phyloP scores from a whole-genome alignment of 1,140 invertebrate genomes.

The Drosophila nebulosa region DNA sequence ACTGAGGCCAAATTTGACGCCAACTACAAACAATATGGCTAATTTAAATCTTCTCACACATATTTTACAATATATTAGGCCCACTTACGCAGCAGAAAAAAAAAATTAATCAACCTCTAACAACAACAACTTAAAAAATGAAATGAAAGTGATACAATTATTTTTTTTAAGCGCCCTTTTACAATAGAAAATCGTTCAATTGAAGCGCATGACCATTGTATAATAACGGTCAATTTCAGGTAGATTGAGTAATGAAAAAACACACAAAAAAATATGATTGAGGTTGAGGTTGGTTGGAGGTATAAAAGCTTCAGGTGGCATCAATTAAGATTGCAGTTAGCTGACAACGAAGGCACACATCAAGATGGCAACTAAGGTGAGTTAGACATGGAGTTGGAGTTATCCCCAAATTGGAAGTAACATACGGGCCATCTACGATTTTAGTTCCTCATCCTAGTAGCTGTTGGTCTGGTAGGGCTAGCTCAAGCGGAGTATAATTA shows the following conservation, averaged over 20 bases:
- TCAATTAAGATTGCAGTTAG: constrained; percentile 58
- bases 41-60: constrained; percentile 18
- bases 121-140: constrained; percentile 1
- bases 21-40: not conserved
- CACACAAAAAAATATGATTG: constrained; percentile 2
- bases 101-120: constrained; percentile 10
- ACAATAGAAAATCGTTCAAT: constrained; percentile 48
- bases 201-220: constrained; percentile 63
- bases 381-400: not conserved
- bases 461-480: constrained; percentile 21
- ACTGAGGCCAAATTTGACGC: not conserved
- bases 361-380: constrained; percentile 49
- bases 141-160: constrained; percentile 61
- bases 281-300: constrained; percentile 18
- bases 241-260: constrained; percentile 54
- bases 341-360: constrained; percentile 46
- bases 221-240: constrained; percentile 28
- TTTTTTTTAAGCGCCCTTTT: not conserved
- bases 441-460: constrained; percentile 39
- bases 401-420: not conserved
- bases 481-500: constrained; percentile 48
- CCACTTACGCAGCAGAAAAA: constrained; percentile 42
- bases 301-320: constrained; percentile 44
- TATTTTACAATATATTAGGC: not conserved
- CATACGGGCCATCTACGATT: constrained; percentile 2